Evolutionary conservation across 1,140 invertebrate genomes (phyloP), one percentile per base, ranked within the genome.

Genomic region (Pseudobourletiella spinata): DNA sequence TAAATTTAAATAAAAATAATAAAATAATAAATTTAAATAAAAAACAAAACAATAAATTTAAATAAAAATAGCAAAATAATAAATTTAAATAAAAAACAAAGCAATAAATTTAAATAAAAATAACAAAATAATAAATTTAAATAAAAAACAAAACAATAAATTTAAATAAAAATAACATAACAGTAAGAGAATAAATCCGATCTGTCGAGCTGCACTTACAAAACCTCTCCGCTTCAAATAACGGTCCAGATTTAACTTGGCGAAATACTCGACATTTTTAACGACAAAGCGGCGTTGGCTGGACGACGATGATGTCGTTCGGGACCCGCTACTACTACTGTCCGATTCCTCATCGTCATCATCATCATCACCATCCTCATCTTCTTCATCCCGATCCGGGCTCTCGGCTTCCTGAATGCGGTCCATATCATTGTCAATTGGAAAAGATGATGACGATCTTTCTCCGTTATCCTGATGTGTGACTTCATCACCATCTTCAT

Each of bases 261-360:
- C 55, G 25, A 63, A 63, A 29, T 57, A 57, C 25, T 57, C 55
- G n/a, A 63, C 61, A 48, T 57, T 24, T 48, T 63, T 63, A 8
- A 63, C 20, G 2, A 35, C 32, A 73, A 72, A 48, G 73, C 51
- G 4, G 22, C 51, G 6, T 48, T 39, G 32, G n/a, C 46, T 25
- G 6, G 46, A 48, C 6, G 46, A 48, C 11, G 46, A 48, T 8
- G 46, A 48, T 48, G 16, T 8, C 6, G 46, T 11, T 48, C 11
- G 22, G 6, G 6, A 6, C 11, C 24, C 24, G 22, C 46, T 25
- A 48, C 6, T 48, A 20, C 46, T 48, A 22, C 16, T 15, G 6
- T 48, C 46, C 6, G 11, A 11, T 15, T 20, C 46, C 16, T 20
- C 46, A 11, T n/a, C 16, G 6, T 48, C 16, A 15, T 25, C 46